phyloP scores from a whole-genome alignment of 2,797 vertebrate genomes.

The Diplodus puntazzo region DNA sequence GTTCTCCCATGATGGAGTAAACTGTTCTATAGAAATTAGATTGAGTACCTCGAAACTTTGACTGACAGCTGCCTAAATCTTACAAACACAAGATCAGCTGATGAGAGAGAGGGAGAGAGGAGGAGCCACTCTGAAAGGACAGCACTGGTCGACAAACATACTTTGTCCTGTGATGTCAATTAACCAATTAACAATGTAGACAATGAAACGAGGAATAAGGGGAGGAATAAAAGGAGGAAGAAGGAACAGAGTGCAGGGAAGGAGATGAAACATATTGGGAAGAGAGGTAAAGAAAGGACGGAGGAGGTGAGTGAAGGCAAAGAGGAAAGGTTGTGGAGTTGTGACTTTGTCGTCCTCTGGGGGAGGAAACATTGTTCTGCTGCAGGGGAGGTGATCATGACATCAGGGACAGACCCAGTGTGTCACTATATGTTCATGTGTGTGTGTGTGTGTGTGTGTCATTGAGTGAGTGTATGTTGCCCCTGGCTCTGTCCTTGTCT shows the following conservation, averaged over 20 bases:
- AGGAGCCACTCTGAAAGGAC: slow-evolving; percentile 60
- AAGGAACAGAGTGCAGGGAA: background rate
- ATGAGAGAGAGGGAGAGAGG: background rate
- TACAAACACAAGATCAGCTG: slow-evolving; percentile 5
- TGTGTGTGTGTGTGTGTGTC: slow-evolving; percentile 10
- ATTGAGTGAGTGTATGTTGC: slow-evolving; percentile 21
- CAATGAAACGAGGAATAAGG: background rate
- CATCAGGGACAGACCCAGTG: slow-evolving; percentile 40
- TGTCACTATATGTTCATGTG: background rate
- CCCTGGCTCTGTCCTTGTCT: slow-evolving; percentile 65
- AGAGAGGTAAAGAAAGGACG: background rate
- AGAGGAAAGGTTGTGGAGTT: slow-evolving; percentile 55
- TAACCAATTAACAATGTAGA: slow-evolving; percentile 12
- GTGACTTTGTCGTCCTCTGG: slow-evolving; percentile 69
- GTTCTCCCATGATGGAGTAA: background rate
- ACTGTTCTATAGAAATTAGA: no score
- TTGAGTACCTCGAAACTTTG: background rate
- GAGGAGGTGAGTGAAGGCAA: slow-evolving; percentile 1
- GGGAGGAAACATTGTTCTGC: slow-evolving; percentile 63
- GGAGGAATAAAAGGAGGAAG: background rate
- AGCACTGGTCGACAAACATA: slow-evolving; percentile 35
- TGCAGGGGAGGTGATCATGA: slow-evolving; percentile 72
- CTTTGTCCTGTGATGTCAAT: slow-evolving; percentile 4
- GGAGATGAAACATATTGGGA: background rate
- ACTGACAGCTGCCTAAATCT: slow-evolving; percentile 14